Base-by-base conservation (phyloP, 2,797 vertebrate genomes). In the Poecile montanus region DNA sequence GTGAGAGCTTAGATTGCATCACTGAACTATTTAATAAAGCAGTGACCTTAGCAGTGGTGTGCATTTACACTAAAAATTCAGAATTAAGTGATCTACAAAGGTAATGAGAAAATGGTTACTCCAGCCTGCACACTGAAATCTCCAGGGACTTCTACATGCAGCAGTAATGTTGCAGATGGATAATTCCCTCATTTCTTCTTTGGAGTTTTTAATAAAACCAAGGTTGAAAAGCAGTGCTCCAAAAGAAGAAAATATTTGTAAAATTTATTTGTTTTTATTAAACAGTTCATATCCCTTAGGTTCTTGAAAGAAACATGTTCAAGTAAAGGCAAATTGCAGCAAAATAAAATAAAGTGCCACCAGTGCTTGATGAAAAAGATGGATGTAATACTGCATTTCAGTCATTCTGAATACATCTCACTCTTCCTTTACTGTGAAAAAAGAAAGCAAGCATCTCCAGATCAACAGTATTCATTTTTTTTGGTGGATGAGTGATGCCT, bases 191-290 rank as follows among this genome's bases (percentile, higher is more conserved):
- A 42, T 95, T 84, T 82, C 53, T 89, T 89, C 48, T 16, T 16
- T 56, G 56, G 80, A 94, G 44, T 29, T 91, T 96, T 79, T 97
- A 94, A 91, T 94, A 95, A 95, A 82, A 40, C 32, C 27, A 71
- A 89, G 25, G 20, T 68, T 95, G 79, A 94, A 96, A 95, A 95
- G 22, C 48, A 85, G 47, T 45, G 4, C 11, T 65, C 74, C 47
- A 95, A 91, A 30, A 90, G 53, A 92, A 90, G 56, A 94, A 90
- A 57, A 78, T 40, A 78, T 60, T 36, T 94, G 27, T 82, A 77
- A 84, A 95, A 50, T 85, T 71, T 71, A 61, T 79, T 73, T 76
- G 32, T 13, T 72, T 92, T 97, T 89, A 89, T 78, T 92, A 61
- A 90, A 85, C 76, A 89, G 40, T 89, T 40, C 58, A 61, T 7